Evolutionary conservation across 2,113 vertebrate genomes (phyloP), one percentile per base, ranked within the genome.

Genomic region (Lepisosteus osseus): DNA sequence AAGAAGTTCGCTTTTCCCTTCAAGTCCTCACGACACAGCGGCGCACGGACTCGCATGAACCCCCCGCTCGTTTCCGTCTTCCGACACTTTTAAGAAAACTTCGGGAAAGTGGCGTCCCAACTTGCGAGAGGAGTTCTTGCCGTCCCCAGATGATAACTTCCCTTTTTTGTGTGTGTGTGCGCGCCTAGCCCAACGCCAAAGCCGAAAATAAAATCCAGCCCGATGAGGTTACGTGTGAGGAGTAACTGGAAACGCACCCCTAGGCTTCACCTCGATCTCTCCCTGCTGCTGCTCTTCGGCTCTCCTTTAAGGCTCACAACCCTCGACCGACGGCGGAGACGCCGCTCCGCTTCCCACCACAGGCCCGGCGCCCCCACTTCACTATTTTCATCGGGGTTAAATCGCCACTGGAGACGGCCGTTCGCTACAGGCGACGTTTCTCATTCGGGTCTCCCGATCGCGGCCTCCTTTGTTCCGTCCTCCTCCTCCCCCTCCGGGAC

Each of bases 381-480:
- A 72, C 67, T 67, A 77, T 81, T 45, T 86, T 81, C 84, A 86
- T 87, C 54, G 54, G 47, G 64, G 66, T 59, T 4, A 54, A 74
- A 80, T 14, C 15, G 42, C 44, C 41, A 12, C 0, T 11, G 44
- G 4, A 42, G 42, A 7, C 42, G 2, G 47, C 9, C 5, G 5
- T 5, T 51, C 5, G 1, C 5, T 51, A 9, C 9, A 9, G 5
- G 47, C 9, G 9, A 6, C 47, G 47, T 51, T 9, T 5, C 47
- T 51, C 5, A 51, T 9, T 6, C 47, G 5, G 9, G 5, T 51
- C 5, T 51, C 47, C 47, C 5, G 9, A 51, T 6, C 5, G 47
- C 9, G 47, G 5, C 1, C 5, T 5, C 9, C 9, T 51, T 11
- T 3, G 62, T 83, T 81, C 67, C 80, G 62, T 69, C 72, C 54